Evolutionary conservation across 2,113 vertebrate species (phyloP).

Genomic region (Archocentrus centrarchus): DNA sequence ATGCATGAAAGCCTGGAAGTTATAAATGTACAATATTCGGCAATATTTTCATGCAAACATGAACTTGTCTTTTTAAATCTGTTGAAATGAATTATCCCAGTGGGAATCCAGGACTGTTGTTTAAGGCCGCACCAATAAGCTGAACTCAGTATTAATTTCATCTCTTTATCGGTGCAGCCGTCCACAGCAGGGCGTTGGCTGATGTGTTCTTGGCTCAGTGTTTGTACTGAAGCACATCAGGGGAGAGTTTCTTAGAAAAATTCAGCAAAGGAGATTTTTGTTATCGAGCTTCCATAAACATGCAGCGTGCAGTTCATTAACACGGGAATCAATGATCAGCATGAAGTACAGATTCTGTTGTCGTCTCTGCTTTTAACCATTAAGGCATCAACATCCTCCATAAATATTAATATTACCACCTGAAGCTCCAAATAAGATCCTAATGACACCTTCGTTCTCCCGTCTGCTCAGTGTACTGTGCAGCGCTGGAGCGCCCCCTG

Average conservation of each 20-base stretch:
- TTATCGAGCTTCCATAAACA: too few relatives aligned
- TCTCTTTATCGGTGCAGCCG: neutral
- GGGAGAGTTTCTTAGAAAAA: too few relatives aligned
- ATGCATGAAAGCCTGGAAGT: neutral
- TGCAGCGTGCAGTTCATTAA: too few relatives aligned
- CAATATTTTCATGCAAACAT: neutral
- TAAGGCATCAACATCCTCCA: rapidly evolving
- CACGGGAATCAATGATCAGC: neutral
- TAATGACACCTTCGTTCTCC: neutral
- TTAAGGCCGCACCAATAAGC: too few relatives aligned
- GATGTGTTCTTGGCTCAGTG: too few relatives aligned
- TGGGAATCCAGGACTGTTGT: too few relatives aligned
- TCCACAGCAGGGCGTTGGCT: too few relatives aligned
- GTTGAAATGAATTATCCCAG: too few relatives aligned
- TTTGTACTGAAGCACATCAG: too few relatives aligned
- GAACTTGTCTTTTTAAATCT: too few relatives aligned
- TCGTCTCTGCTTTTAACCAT: neutral
- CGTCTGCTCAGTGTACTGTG: slow-evolving; percentile 72
- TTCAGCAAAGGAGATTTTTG: too few relatives aligned
- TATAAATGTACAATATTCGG: rapidly evolving
- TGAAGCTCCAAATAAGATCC: neutral
- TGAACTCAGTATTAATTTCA: neutral
- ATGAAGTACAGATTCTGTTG: neutral
- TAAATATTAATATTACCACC: neutral
- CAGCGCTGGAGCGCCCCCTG: slow-evolving; percentile 74